These are phyloP conservation scores for Trinorchestia longiramus DNA, from an alignment of 1,140 invertebrate species.

Conservation along the genomic window DNA sequence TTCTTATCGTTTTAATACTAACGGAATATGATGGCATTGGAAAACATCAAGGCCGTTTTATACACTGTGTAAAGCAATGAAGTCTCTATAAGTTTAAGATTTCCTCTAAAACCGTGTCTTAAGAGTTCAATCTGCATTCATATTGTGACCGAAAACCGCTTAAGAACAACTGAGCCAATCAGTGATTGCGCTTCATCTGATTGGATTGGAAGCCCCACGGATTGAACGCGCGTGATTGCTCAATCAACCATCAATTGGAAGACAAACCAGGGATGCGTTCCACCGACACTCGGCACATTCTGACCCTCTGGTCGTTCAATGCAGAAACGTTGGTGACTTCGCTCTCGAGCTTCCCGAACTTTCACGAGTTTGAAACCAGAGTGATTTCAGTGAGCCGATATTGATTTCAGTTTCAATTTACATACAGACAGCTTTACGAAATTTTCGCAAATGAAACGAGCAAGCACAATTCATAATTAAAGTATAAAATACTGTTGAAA, in stretches of 20 bases:
- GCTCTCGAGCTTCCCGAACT: neutral
- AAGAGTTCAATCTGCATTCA: neutral
- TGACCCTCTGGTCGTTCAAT: no score
- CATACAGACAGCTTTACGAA: no score
- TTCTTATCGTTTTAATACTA: neutral
- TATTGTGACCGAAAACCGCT: neutral
- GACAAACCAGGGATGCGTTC: neutral
- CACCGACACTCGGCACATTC: neutral
- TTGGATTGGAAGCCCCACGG: neutral
- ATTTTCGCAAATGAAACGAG: no score
- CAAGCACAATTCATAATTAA: no score
- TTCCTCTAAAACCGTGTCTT: neutral
- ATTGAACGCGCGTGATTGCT: slow-evolving; percentile 10
- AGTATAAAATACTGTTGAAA: no score
- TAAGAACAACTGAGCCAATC: slow-evolving; percentile 36
- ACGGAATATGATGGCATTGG: neutral
- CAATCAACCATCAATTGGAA: slow-evolving; percentile 4
- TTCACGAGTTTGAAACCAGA: no score
- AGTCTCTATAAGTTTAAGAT: neutral
- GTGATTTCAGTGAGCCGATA: no score
- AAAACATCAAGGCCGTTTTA: neutral
- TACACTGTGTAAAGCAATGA: neutral
- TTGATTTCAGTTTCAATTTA: no score
- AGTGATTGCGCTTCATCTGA: slow-evolving; percentile 31
- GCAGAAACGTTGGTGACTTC: neutral